Evolutionary conservation across 2,113 vertebrate species (phyloP).

Genomic region (Sialia sialis): DNA sequence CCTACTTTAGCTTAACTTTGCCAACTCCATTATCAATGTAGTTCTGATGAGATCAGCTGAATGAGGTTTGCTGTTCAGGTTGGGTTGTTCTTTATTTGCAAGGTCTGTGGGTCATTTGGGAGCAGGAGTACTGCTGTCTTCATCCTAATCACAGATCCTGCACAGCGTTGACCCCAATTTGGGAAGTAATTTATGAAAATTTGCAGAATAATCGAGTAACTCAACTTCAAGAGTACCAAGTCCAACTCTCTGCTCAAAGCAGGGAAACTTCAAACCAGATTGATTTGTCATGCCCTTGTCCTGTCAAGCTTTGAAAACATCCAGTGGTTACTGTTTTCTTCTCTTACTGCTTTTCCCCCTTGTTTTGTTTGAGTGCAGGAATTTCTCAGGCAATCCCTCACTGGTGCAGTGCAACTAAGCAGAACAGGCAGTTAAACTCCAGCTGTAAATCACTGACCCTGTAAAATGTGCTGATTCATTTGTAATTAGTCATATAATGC

Average conservation of each 20-base stretch:
- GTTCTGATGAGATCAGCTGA: not conserved
- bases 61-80: not conserved
- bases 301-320: not conserved
- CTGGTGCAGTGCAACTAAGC: not conserved
- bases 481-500: not conserved
- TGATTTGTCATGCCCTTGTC: not conserved
- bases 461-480: not conserved
- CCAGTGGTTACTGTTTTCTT: not conserved
- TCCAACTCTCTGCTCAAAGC: not conserved
- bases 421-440: not conserved
- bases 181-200: not conserved
- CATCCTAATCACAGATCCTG: not conserved
- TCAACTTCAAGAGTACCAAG: no score
- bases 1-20: not conserved
- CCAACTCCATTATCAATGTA: not conserved
- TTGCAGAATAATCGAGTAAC: not conserved
- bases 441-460: not conserved
- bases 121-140: not conserved
- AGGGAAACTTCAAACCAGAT: not conserved
- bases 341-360: not conserved
- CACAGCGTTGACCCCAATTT: fast-evolving
- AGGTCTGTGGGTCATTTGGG: not conserved
- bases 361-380: not conserved
- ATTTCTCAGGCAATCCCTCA: not conserved
- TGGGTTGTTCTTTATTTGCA: not conserved